Conservation (phyloP, 2,113 vertebrate species). For the Psettodes erumei region DNA sequence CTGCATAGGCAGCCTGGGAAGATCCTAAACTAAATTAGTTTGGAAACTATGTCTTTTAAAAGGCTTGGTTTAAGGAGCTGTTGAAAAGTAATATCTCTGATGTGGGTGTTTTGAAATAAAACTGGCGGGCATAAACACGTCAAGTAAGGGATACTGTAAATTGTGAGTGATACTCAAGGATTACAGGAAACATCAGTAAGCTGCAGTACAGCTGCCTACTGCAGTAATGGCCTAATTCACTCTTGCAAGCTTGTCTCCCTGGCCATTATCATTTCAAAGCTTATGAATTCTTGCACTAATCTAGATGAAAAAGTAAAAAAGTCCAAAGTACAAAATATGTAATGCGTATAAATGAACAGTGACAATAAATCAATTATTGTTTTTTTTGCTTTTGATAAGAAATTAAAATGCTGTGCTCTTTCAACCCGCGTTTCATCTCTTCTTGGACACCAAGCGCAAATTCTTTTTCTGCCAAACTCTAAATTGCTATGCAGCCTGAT, state of each 20-base stretch:
- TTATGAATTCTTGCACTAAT: neutral
- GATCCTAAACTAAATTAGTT: slow-evolving; percentile 10
- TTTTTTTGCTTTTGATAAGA: neutral
- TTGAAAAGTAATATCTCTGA: slow-evolving; percentile 11
- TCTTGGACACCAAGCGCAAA: neutral
- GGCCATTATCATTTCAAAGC: slow-evolving; percentile 21
- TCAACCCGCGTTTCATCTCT: neutral
- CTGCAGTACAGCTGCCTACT: slow-evolving; percentile 16
- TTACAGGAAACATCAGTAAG: slow-evolving; percentile 40
- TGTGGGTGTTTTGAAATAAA: slow-evolving; percentile 5
- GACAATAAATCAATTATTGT: neutral
- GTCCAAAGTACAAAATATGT: neutral
- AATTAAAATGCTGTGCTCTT: slow-evolving; percentile 10
- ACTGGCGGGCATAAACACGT: neutral
- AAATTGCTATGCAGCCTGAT: slow-evolving; percentile 14
- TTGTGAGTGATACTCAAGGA: slow-evolving; percentile 12
- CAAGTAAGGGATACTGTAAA: slow-evolving; percentile 18
- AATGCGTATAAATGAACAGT: neutral
- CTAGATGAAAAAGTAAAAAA: neutral
- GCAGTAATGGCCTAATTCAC: slow-evolving; percentile 10
- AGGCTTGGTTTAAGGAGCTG: neutral
- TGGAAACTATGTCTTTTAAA: slow-evolving; percentile 10
- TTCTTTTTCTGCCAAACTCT: slow-evolving; percentile 14
- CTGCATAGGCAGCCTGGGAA: neutral
- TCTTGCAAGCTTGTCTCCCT: neutral